Evolutionary conservation across 2,888 invertebrate genomes (phyloP), one percentile per base, ranked within the genome.

Genomic region (Rapana venosa): DNA sequence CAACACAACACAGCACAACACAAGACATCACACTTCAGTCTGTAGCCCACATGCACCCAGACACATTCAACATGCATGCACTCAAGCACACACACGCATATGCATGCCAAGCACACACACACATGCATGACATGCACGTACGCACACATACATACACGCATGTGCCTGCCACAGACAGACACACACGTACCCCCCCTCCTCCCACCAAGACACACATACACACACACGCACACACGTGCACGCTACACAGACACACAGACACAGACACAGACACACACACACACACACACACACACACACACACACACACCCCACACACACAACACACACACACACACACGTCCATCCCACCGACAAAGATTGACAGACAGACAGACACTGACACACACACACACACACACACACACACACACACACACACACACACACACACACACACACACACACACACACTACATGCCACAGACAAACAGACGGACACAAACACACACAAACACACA

Each of bases 311-410:
- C 8, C 77, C 4, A 77, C 77, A 77, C 77, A 77, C 77, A 77
- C 77, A n/a, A n/a, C n/a, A n/a, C n/a, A n/a, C n/a, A 77, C 77
- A 77, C 77, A 77, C n/a, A 77, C n/a, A n/a, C 77, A 77, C 17
- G 17, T 61, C 11, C 17, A 61, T 61, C 61, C 11, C 61, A 61
- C 61, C 11, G 13, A 61, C 61, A 61, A 11, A 17, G 13, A 61
- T 17, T 11, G 13, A 61, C 61, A 17, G 13, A 61, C 61, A 17
- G 13, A 61, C 61, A 17, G 13, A 61, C 61, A 61, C 61, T n/a
- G 47, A n/a, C 77, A 30, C 77, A 77, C n/a, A 77, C 77, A 77
- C 20, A 35, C 81, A 20, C 22, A 81, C 22, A 81, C 81, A 81
- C 5, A 35, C 36, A 81, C 2, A 81, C 36, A 66, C 66, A 13